Evolutionary conservation across 2,113 vertebrate genomes (phyloP), one percentile per base, ranked within the genome.

Genomic region (Malaclemys terrapin): DNA sequence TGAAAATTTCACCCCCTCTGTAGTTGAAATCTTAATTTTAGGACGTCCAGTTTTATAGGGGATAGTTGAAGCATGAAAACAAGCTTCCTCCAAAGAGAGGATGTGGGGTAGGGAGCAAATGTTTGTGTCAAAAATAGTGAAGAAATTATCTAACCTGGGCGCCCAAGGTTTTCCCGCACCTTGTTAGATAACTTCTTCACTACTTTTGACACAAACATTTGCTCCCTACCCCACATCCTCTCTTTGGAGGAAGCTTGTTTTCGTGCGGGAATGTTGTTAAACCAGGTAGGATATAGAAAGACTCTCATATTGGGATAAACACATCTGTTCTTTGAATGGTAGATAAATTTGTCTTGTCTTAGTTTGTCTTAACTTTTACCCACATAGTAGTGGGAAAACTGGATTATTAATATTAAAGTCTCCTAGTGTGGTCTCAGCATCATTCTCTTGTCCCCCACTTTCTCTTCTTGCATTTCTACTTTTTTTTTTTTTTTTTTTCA

Each of bases 1-100:
- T 82, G 84, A 82, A 42, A 24, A 5, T 45, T 42, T 20, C 5
- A 38, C 25, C 47, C 16, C 19, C 31, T 65, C 3, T 86, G 1
- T 62, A 1, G n/a, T 42, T 0, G 2, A 50, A 1, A 5, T 38
- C 5, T 89, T 4, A 0, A 59, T 91, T 87, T 17, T n/a, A 69
- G n/a, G 42, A 42, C 29, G 17, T 38, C 59, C 35, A 35, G 72
- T 0, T 87, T 49, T 84, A 54, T 45, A 12, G 12, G 47, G 78
- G 12, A 76, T 24, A 2, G 52, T 10, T 14, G 53, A 65, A 45
- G 27, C 4, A 2, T 59, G 87, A n/a, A 87, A 49, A 87, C 2
- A 3, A 35, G 84, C 3, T 91, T 72, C 24, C 59, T 84, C 54
- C 81, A n/a, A 86, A 86, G 53, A 10, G 1, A 22, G 88, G 59